Evolutionary conservation across 2,888 invertebrate species (phyloP).

Genomic region (Deilephila elpenor): DNA sequence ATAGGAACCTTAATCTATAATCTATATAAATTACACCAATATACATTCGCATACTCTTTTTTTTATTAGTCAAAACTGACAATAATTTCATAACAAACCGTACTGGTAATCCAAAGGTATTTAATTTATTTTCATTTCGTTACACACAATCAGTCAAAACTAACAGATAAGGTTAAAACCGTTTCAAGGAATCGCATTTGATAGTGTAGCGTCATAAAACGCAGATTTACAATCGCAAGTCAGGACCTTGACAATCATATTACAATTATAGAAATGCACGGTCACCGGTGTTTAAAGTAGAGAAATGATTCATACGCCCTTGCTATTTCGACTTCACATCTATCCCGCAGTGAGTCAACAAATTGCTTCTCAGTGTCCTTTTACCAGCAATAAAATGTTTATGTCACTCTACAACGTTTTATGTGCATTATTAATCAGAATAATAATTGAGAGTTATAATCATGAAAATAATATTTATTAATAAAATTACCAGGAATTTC

Average conservation of each 20-base stretch:
- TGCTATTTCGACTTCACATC: conserved; percentile 6
- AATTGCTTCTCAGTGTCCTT: conserved; percentile 10
- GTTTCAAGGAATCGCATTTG: neutral
- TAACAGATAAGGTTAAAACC: too few relatives aligned
- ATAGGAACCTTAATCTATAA: neutral
- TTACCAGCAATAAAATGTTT: conserved; percentile 8
- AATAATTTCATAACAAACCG: too few relatives aligned
- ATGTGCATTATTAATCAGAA: conserved; percentile 6
- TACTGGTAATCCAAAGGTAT: too few relatives aligned
- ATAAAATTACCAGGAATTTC: neutral
- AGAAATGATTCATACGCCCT: conserved; percentile 24
- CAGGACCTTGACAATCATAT: conserved; percentile 8
- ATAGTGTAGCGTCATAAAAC: neutral
- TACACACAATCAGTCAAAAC: too few relatives aligned
- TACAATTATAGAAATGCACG: conserved; percentile 19
- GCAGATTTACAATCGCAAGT: neutral
- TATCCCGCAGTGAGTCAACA: neutral
- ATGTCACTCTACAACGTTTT: neutral
- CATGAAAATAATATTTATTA: neutral
- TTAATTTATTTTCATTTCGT: too few relatives aligned
- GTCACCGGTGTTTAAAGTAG: conserved; percentile 3
- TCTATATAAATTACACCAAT: neutral
- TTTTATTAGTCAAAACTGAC: too few relatives aligned
- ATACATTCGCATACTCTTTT: too few relatives aligned
- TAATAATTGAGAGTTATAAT: neutral